These are phyloP conservation scores for Mus pahari DNA, from an alignment of 2,113 vertebrate species.

Conservation along the genomic window DNA sequence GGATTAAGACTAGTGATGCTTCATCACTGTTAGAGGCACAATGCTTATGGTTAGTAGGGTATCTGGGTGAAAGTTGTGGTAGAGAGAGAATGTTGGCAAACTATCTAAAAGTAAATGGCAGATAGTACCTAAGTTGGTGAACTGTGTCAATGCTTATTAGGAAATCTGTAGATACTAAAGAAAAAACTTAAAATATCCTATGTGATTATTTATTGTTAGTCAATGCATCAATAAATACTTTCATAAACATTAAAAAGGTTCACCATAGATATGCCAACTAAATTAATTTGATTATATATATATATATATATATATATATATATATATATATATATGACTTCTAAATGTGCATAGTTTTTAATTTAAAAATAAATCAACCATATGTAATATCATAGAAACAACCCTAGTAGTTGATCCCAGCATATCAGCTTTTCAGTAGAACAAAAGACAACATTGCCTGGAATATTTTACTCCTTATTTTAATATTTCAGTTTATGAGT, in stretches of 20 bases:
- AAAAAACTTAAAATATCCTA: background rate
- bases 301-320: too few relatives aligned
- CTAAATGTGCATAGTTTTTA: background rate
- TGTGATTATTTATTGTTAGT: background rate
- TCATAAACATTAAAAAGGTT: background rate
- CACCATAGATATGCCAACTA: background rate
- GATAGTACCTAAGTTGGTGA: too few relatives aligned
- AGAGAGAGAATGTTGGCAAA: background rate
- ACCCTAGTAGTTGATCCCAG: background rate
- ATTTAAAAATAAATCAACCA: background rate
- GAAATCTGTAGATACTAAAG: background rate
- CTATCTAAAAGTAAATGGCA: background rate
- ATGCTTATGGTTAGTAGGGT: background rate
- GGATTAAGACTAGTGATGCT: background rate
- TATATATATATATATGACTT: background rate
- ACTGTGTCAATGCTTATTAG: background rate
- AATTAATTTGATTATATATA: too few relatives aligned
- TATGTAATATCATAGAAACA: background rate
- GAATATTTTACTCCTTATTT: background rate
- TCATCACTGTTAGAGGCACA: background rate
- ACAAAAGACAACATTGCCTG: background rate
- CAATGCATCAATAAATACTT: background rate
- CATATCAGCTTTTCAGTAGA: background rate
- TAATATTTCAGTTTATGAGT: background rate
- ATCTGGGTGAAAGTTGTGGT: background rate